Evolutionary conservation across 2,888 invertebrate species (phyloP), one percentile per base, ranked within the genome.

Genomic region (Drosophila macrothrix): DNA sequence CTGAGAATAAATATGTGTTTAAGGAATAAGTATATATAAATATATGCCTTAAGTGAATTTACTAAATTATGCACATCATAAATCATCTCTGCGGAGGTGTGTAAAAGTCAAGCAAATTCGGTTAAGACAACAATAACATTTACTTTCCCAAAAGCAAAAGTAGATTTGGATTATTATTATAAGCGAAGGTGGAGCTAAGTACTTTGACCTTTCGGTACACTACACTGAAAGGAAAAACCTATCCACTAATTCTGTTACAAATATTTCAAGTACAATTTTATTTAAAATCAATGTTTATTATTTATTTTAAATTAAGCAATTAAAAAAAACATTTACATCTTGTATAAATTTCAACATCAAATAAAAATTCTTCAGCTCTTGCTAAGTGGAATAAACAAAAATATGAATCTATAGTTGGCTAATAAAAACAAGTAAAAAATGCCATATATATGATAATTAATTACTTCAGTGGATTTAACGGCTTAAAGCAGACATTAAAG

Each of bases 401-500:
- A 19, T 19, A 9, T n/a, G 6, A 43, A 25, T 46, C 4, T 2
- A 9, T 14, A 28, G 3, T 5, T 22, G 16, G 9, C 16, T 19
- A 56, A 28, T 9, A 19, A 37, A 19, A 10, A 37, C 19, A 37
- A 28, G 28, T n/a, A 28, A 19, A 16, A 37, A 22, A n/a, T 33
- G 9, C 33, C 4, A 16, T n/a, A n/a, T n/a, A n/a, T n/a, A n/a
- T n/a, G 1, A 25, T 25, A n/a, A 39, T 28, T 41, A 10, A 58
- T 33, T 33, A 9, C n/a, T 22, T 31, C 6, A 25, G n/a, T 16
- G 14, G n/a, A 29, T 14, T 37, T 39, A 46, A 33, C 10, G 60
- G 19, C 37, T 67, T 67, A 1, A 33, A 41, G 71, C 12, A 29
- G 29, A 28, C 22, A 10, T 52, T 67, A 14, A 70, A 56, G 58